Evolutionary conservation across 2,888 invertebrate species (phyloP).

Genomic region (Tinea trinotella): DNA sequence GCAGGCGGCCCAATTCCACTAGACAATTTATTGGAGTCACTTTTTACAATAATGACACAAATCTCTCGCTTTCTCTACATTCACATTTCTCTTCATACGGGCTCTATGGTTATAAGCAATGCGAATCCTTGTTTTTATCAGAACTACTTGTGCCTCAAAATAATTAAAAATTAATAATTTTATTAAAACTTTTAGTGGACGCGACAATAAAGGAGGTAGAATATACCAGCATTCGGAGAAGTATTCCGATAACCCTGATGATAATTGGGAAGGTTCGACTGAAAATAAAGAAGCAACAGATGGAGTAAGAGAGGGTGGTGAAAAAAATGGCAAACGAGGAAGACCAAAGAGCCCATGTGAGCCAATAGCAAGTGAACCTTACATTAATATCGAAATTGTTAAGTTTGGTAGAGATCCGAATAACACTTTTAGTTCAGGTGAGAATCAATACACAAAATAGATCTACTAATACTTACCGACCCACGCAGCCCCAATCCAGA

Average conservation of each 20-base stretch:
- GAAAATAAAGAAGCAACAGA: constrained; percentile 19
- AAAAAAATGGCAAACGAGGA: constrained; percentile 54
- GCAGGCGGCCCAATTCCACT: too few relatives aligned
- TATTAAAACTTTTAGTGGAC: constrained; percentile 37
- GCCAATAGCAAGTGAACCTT: constrained; percentile 75
- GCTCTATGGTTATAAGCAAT: too few relatives aligned
- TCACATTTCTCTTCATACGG: too few relatives aligned
- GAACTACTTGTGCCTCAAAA: too few relatives aligned
- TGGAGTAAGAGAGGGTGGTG: constrained; percentile 34
- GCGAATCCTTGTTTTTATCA: too few relatives aligned
- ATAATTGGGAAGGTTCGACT: background rate
- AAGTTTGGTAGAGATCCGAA: constrained; percentile 80
- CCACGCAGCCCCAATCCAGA: too few relatives aligned
- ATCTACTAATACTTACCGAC: too few relatives aligned
- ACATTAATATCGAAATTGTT: constrained; percentile 78
- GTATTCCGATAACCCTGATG: background rate
- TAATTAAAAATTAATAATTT: too few relatives aligned
- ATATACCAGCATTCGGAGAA: constrained; percentile 39
- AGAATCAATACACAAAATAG: constrained; percentile 20
- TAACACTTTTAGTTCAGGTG: constrained; percentile 79
- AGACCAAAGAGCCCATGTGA: constrained; percentile 78
- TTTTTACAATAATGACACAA: too few relatives aligned
- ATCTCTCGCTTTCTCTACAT: too few relatives aligned
- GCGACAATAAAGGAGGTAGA: constrained; percentile 58
- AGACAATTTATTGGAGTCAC: too few relatives aligned